phyloP scores from a whole-genome alignment of 2,113 vertebrate species.

The Micronisus gabar region DNA sequence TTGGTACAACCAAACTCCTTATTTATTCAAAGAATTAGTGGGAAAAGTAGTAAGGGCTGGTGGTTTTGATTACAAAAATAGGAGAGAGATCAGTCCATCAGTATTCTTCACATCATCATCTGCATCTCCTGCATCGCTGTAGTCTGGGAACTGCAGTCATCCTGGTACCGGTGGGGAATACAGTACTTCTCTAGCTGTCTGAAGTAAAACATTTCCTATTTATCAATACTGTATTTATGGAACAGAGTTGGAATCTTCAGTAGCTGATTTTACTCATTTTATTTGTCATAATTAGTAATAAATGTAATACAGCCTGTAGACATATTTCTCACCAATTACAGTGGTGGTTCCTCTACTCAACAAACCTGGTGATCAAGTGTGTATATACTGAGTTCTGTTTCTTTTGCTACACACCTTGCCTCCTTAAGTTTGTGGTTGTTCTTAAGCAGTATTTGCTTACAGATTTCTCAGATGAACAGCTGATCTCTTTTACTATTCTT shows the following conservation, averaged over 20 bases:
- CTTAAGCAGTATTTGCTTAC: background rate
- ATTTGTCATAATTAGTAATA: background rate
- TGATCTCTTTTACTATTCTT: background rate
- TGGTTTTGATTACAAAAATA: background rate
- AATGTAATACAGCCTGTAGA: background rate
- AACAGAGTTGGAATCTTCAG: background rate
- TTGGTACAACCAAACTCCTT: background rate
- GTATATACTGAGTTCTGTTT: accelerated
- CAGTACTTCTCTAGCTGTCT: background rate
- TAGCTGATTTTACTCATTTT: background rate
- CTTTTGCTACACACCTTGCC: background rate
- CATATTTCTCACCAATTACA: background rate
- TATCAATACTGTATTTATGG: background rate
- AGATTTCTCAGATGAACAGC: background rate
- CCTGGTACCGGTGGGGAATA: background rate
- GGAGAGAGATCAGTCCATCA: accelerated
- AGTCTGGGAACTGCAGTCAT: background rate
- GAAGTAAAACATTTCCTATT: background rate
- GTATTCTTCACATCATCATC: background rate
- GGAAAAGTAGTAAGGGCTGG: background rate
- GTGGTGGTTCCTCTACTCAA: background rate
- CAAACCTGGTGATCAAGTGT: background rate
- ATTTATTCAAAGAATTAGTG: background rate
- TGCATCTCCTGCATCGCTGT: background rate
- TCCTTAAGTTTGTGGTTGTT: background rate